Conservation (phyloP, 2,113 vertebrate genomes). For the Thunnus maccoyii region DNA sequence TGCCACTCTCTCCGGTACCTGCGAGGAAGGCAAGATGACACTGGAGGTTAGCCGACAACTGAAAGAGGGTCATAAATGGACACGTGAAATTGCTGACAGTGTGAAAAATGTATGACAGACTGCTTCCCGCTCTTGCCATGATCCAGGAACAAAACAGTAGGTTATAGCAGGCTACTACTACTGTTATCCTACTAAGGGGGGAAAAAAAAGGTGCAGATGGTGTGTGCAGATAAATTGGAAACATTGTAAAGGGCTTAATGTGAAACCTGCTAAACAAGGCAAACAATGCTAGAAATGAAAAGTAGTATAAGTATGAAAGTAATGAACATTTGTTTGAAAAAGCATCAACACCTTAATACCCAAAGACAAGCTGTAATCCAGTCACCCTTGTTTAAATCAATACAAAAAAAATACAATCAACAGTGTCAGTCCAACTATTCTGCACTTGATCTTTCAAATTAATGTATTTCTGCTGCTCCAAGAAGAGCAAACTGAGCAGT, state of each 20-base stretch:
- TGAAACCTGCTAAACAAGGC: neutral
- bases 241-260: neutral
- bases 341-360: neutral
- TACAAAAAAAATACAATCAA: neutral
- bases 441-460: neutral
- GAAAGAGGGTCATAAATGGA: neutral
- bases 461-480: conserved; percentile 2
- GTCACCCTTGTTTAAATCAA: neutral
- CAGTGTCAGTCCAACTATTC: neutral
- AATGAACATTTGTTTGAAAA: conserved; percentile 9
- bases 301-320: neutral
- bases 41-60: neutral
- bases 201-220: neutral
- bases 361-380: neutral
- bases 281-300: neutral
- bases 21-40: conserved; percentile 3
- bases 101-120: neutral
- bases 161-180: neutral
- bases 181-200: neutral
- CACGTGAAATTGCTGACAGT: neutral
- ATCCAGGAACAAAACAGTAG: neutral
- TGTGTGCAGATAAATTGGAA: neutral
- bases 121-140: neutral
- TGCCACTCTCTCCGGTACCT: conserved; percentile 94
- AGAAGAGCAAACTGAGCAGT: neutral